These are phyloP conservation scores for Epicauta chinensis DNA, from an alignment of 1,140 invertebrate genomes.

Conservation along the genomic window DNA sequence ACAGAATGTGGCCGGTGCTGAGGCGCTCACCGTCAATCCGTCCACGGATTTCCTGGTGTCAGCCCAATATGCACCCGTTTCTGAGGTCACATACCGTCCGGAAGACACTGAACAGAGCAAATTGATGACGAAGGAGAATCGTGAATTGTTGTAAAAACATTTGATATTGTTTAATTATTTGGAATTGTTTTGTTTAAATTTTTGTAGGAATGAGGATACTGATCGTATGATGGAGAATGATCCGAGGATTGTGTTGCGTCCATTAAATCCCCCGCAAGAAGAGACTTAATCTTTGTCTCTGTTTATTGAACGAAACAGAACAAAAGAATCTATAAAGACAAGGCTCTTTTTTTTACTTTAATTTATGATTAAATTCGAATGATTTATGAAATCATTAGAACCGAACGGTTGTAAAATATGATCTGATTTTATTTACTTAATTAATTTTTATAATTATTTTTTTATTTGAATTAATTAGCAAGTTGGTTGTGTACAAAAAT, in stretches of 20 bases:
- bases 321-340: conserved; percentile 1
- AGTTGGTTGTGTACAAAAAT: too few relatives aligned
- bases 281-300: too few relatives aligned
- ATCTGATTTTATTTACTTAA: too few relatives aligned
- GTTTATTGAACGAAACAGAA: conserved; percentile 3
- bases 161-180: too few relatives aligned
- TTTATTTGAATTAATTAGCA: too few relatives aligned
- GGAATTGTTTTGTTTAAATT: conserved; percentile 25
- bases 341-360: too few relatives aligned
- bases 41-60: conserved; percentile 65
- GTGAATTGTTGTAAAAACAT: conserved; percentile 45
- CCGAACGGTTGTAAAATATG: too few relatives aligned
- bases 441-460: too few relatives aligned
- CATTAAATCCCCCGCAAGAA: conserved; percentile 48
- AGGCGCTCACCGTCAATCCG: conserved; percentile 49
- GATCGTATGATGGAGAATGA: conserved; percentile 61
- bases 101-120: conserved; percentile 60
- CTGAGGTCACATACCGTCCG: conserved; percentile 55
- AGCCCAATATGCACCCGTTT: conserved; percentile 61
- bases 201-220: conserved; percentile 56
- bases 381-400: too few relatives aligned
- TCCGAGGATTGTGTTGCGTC: conserved; percentile 56
- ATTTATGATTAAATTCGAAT: too few relatives aligned
- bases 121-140: conserved; percentile 58
- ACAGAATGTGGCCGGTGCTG: conserved; percentile 21